A percentile compares a stretch with the other conserved stretches of the same genome.
Conservation (phyloP, 2,888 invertebrate species). For the Muschampia plurimacula region DNA sequence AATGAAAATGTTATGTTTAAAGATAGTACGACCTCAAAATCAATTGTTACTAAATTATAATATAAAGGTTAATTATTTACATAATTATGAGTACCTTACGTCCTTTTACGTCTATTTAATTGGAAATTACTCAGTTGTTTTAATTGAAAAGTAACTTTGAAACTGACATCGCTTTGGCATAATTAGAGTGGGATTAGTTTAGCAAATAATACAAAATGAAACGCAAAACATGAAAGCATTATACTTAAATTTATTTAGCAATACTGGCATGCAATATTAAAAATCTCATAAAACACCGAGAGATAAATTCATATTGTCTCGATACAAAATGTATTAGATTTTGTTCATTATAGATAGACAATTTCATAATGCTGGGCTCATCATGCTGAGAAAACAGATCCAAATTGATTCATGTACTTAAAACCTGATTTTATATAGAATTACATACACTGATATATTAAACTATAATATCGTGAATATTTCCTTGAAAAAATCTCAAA, state of each 20-base stretch:
- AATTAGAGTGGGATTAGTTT: not conserved
- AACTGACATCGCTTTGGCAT: not conserved
- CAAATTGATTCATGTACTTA: slow-evolving; percentile 77
- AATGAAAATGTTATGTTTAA: slow-evolving; percentile 51
- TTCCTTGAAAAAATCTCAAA: slow-evolving; percentile 83
- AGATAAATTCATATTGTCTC: slow-evolving; percentile 79
- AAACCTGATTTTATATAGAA: slow-evolving; percentile 83
- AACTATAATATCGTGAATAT: slow-evolving; percentile 79
- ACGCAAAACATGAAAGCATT: slow-evolving; percentile 71
- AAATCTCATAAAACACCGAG: slow-evolving; percentile 77
- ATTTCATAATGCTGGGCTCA: slow-evolving; percentile 78
- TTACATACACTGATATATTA: slow-evolving; percentile 78
- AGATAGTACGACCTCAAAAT: slow-evolving; percentile 1
- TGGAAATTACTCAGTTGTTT: not conserved
- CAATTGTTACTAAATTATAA: not conserved
- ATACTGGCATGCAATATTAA: slow-evolving; percentile 80
- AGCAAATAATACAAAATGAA: slow-evolving; percentile 62
- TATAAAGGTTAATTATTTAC: too few species aligned
- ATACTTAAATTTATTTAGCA: slow-evolving; percentile 85
- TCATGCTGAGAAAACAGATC: slow-evolving; percentile 79
- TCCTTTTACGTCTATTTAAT: too few species aligned
- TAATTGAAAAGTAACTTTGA: not conserved
- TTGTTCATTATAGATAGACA: slow-evolving; percentile 63
- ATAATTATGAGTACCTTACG: too few species aligned
- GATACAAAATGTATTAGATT: slow-evolving; percentile 73